Evolutionary conservation across 2,888 invertebrate genomes (phyloP), one percentile per base, ranked within the genome.

Genomic region (Zootermopsis nevadensis): DNA sequence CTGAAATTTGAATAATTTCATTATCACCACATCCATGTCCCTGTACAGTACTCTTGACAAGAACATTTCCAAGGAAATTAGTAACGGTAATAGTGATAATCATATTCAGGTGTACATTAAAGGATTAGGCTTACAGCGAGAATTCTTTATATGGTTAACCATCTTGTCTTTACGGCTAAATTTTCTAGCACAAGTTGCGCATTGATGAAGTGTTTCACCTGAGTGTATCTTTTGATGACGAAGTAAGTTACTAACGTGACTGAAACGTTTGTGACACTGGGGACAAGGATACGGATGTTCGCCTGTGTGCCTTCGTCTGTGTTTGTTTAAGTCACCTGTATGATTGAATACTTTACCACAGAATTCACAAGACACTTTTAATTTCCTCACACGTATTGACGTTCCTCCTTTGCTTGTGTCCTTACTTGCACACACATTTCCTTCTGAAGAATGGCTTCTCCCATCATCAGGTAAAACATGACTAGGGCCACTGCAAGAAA

Each of bases 331-430:
- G 30, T 83, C 83, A 77, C 91, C 90, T 74, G 90, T 89, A 82
- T 91, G 90, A 1, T 90, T 88, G 86, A 92, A 91, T 60, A 89
- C 87, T 85, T 91, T 89, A 81, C 90, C 88, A 86, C 92, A 92
- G 27, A 87, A 87, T 33, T 88, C 86, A 83, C 90, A 90, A 80
- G 31, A 74, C 24, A 81, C 19, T 74, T 15, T 48, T 53, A 74
- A 74, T 60, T 67, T 80, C 30, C 31, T 30, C 10, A 0, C 8
- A 66, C 67, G 55, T 33, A 24, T 80, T 2, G 67, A 15, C 22
- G 4, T 0, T n/a, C n/a, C 19, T 38, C 72, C 15, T 33, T 35
- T 31, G 2, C 35, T 3, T 15, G 2, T 22, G 6, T 35, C 22
- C 35, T 72, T 31, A 35, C 22, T 74, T 33, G 8, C 35, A n/a